phyloP scores from a whole-genome alignment of 92 coral and sea anemone species.

The Muricea muricata region DNA sequence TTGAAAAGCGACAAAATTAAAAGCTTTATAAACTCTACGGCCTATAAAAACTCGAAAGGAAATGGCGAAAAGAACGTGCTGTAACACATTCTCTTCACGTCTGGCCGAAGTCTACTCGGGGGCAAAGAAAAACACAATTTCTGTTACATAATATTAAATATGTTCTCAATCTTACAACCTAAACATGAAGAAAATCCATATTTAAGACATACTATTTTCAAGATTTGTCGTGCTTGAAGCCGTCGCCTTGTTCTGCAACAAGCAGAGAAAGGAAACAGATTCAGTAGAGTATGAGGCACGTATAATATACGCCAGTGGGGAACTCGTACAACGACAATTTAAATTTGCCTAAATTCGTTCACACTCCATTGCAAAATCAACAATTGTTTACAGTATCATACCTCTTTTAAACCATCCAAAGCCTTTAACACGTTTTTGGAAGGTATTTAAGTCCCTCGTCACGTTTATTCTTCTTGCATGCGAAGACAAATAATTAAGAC shows the following conservation, averaged over 20 bases:
- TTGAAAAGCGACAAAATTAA: not conserved
- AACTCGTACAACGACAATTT: not conserved
- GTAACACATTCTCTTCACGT: constrained; percentile 1
- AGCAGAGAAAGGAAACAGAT: constrained; percentile 4
- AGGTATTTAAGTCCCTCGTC: not conserved
- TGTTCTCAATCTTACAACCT: not conserved
- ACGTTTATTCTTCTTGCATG: constrained; percentile 25
- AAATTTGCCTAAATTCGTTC: not conserved
- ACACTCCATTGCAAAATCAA: not conserved
- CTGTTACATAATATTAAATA: constrained; percentile 4
- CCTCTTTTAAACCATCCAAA: constrained; percentile 16
- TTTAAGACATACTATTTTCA: not conserved
- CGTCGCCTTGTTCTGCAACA: not conserved
- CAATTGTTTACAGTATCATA: not conserved
- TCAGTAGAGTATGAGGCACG: not conserved
- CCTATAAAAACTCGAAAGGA: not conserved
- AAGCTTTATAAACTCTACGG: constrained; percentile 1
- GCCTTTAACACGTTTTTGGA: not conserved
- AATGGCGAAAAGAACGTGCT: constrained; percentile 10
- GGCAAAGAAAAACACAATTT: not conserved
- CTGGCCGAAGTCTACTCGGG: not conserved
- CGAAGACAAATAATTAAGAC: constrained; percentile 22
- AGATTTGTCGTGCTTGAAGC: not conserved
- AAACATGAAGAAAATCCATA: not conserved
- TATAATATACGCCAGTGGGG: not conserved